Base-by-base conservation (phyloP, 2,797 vertebrate species). In the Balearica regulorum region DNA sequence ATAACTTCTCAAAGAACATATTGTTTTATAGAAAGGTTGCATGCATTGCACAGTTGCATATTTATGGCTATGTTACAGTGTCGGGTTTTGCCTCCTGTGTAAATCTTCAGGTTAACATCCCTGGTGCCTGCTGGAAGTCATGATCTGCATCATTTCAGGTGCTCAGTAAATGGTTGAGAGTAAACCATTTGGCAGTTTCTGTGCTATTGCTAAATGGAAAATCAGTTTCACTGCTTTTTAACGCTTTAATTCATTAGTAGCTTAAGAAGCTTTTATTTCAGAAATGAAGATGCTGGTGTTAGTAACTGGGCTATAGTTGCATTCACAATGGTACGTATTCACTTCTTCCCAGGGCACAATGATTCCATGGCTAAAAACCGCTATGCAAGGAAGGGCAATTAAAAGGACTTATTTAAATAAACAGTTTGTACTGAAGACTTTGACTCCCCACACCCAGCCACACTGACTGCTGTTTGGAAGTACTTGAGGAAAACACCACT, bases 401-500 rank as follows among this genome's bases (percentile, higher is more conserved):
- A 80, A 68, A 88, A 69, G 25, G 51, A 91, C 68, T 85, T 77
- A 28, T 43, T 93, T 71, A 77, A 91, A 58, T 62, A 80, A 95
- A 87, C 86, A 46, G 60, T 86, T 87, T 65, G 68, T 86, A 69
- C 83, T 44, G 57, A 80, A 83, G 62, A 31, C 64, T 83, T 89
- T 44, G 68, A 39, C 73, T 89, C 57, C 71, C 49, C 35, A 15
- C 78, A 82, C 72, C 73, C 83, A 61, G 83, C 85, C 62, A 11
- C 33, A 3, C 80, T 69, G 70, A 35, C 43, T 0, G 1, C 51
- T 87, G n/a, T 66, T 86, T 71, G 97, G 89, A 93, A 83, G 35
- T 17, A n/a, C 41, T 73, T 44, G 83, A 89, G 71, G 94, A 65
- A 51, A 91, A 37, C 49, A 69, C 87, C 94, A 89, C 95, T 93